A percentile compares a stretch with the other conserved stretches of the same genome.
Evolutionary conservation across 2,888 invertebrate genomes (phyloP).

Genomic region (Eueremaeus valkanovi): DNA sequence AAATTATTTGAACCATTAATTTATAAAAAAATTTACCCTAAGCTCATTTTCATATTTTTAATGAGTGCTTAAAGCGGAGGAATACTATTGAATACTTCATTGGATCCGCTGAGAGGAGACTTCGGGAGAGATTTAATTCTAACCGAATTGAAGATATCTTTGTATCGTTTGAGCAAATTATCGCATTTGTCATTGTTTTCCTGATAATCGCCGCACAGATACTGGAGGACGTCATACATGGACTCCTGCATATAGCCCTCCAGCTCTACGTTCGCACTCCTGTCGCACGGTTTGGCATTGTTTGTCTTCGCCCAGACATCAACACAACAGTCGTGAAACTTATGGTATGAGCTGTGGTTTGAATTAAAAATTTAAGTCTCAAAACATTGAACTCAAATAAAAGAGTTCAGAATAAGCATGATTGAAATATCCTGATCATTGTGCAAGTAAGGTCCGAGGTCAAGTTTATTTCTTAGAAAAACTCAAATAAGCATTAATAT

Average conservation of each 20-base stretch:
- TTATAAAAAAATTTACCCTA: too few relatives aligned
- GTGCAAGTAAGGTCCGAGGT: too few relatives aligned
- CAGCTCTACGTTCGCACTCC: background rate
- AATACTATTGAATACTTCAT: background rate
- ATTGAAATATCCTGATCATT: too few relatives aligned
- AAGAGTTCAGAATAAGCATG: background rate
- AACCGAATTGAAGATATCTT: background rate
- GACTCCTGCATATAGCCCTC: background rate
- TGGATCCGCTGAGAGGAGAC: background rate
- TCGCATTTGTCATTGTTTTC: constrained; percentile 12
- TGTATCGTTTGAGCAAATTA: background rate
- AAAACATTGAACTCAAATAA: background rate
- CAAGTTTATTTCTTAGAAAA: too few relatives aligned
- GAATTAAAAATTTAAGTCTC: background rate
- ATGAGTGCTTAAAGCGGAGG: background rate
- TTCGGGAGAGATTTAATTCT: background rate
- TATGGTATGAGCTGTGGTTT: background rate
- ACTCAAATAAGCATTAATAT: too few relatives aligned
- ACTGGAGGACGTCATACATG: constrained; percentile 6
- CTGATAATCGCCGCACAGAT: constrained; percentile 25
- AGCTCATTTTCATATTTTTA: too few relatives aligned
- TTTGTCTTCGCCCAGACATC: background rate
- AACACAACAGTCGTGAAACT: constrained; percentile 1
- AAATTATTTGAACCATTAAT: too few relatives aligned
- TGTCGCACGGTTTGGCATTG: background rate